A percentile compares a stretch with the other conserved stretches of the same genome.
Evolutionary conservation across 2,113 vertebrate species (phyloP).

Genomic region (Protobothrops flavoviridis): DNA sequence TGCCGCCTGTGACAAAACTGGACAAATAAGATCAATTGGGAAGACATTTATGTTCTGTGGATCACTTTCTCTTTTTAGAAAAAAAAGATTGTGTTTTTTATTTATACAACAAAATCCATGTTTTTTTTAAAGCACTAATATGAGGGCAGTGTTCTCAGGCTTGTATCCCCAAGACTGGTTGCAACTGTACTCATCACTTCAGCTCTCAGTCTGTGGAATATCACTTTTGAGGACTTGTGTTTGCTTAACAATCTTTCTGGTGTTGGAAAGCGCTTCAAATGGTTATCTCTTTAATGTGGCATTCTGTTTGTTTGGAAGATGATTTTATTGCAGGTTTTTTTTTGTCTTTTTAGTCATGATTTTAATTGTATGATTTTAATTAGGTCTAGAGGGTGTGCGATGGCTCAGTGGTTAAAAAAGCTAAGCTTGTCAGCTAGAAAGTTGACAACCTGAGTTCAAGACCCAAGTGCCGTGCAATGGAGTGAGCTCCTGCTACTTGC

Average conservation of each 20-base stretch:
- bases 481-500: background rate
- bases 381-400: background rate
- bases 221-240: background rate
- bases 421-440: background rate
- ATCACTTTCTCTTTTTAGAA: background rate
- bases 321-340: background rate
- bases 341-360: background rate
- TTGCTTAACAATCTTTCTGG: background rate
- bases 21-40: background rate
- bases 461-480: background rate
- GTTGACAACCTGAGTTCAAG: background rate
- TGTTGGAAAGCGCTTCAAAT: background rate
- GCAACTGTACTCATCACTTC: background rate
- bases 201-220: background rate
- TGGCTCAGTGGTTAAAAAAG: background rate
- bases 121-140: background rate
- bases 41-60: background rate
- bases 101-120: background rate
- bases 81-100: background rate
- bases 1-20: background rate
- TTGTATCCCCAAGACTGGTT: background rate
- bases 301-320: background rate
- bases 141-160: background rate
- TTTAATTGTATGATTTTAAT: background rate
- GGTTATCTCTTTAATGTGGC: too few species aligned